A percentile compares a stretch with the other conserved stretches of the same genome.
phyloP scores from a whole-genome alignment of 2,113 vertebrate species.

The Heterotis niloticus region DNA sequence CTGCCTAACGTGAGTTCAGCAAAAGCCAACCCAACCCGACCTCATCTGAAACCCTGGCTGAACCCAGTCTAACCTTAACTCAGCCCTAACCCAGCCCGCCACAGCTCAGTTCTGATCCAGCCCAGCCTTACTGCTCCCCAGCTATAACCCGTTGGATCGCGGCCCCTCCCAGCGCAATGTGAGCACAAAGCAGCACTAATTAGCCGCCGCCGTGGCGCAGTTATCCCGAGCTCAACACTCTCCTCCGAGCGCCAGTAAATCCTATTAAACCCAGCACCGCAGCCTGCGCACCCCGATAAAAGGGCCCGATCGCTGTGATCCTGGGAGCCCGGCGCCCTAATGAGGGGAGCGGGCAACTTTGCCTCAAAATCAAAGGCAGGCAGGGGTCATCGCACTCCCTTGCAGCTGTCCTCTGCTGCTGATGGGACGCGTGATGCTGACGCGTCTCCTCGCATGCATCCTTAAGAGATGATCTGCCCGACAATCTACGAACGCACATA shows the following conservation, averaged over 20 bases:
- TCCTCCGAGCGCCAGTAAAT: constrained; percentile 23
- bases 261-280: constrained; percentile 22
- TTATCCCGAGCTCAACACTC: constrained; percentile 23
- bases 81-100: too few relatives aligned
- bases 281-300: constrained; percentile 19
- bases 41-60: too few relatives aligned
- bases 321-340: constrained; percentile 14
- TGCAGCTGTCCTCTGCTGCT: background rate
- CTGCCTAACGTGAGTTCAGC: too few relatives aligned
- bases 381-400: background rate
- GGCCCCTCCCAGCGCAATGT: too few relatives aligned
- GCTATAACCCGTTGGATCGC: too few relatives aligned
- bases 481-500: background rate
- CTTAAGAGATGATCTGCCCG: background rate
- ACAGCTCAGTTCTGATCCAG: too few relatives aligned
- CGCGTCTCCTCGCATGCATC: background rate
- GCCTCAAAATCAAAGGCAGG: background rate
- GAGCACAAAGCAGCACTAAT: constrained; percentile 21
- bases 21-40: too few relatives aligned
- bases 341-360: background rate
- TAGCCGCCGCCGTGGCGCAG: constrained; percentile 16
- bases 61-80: too few relatives aligned
- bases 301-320: constrained; percentile 24
- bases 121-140: background rate
- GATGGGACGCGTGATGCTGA: background rate